Evolutionary conservation across 2,888 invertebrate species (phyloP).

Genomic region (Stictocephala bisonia): DNA sequence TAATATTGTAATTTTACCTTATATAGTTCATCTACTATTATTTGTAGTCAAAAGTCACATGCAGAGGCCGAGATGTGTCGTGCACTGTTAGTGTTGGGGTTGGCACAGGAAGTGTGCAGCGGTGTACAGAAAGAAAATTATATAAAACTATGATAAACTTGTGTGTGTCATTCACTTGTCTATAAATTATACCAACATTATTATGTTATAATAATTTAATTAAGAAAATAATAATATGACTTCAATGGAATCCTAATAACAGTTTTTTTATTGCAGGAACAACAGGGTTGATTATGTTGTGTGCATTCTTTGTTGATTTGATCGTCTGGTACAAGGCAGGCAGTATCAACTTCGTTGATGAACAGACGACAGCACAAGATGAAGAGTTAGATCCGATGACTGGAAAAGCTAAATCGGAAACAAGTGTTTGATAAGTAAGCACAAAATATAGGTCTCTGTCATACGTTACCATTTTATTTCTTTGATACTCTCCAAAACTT

Average conservation of each 20-base stretch:
- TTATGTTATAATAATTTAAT: no score
- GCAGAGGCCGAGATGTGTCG: no score
- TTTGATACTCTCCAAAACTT: neutral
- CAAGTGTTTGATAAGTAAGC: slow-evolving; percentile 58
- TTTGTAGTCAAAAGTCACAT: no score
- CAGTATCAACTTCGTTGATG: slow-evolving; percentile 77
- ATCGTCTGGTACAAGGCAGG: slow-evolving; percentile 91
- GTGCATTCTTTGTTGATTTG: slow-evolving; percentile 89
- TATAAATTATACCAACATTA: no score
- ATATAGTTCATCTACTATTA: no score
- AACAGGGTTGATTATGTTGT: slow-evolving; percentile 85
- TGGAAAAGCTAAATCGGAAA: slow-evolving; percentile 62
- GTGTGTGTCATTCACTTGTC: no score
- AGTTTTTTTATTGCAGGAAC: slow-evolving; percentile 71
- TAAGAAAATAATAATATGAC: no score
- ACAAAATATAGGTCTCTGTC: neutral
- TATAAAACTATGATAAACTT: no score
- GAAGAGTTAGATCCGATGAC: slow-evolving; percentile 66
- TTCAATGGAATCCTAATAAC: slow-evolving; percentile 5
- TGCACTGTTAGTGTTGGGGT: no score
- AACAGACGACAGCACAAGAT: slow-evolving; percentile 66
- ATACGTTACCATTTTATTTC: neutral
- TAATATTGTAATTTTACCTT: no score
- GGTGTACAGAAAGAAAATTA: no score
- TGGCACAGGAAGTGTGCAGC: no score